Evolutionary conservation across 2,888 invertebrate genomes (phyloP), one percentile per base, ranked within the genome.

Genomic region (Eumacrocentrus americanus): DNA sequence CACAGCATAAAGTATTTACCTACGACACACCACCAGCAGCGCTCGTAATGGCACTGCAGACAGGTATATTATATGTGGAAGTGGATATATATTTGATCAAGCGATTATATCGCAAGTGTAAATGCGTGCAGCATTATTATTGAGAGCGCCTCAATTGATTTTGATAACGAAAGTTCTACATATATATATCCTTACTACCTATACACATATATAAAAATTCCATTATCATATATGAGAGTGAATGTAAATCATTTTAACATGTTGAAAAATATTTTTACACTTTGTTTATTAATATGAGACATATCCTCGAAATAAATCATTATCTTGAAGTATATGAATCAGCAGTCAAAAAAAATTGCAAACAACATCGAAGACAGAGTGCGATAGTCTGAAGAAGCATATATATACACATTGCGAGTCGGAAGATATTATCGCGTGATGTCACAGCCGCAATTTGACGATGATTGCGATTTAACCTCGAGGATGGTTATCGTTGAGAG

Each of bases 381-480:
- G n/a, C n/a, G n/a, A n/a, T n/a, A n/a, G n/a, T 25, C 37, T 4
- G n/a, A 38, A 40, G 18, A 55, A 46, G n/a, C 34, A 11, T 54
- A 5, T 11, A 44, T 29, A 29, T 56, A 20, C 35, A 38, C 29
- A 18, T 29, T 50, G 25, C 29, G 18, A 16, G 20, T 46, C 22
- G 22, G 6, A 52, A 37, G 52, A 37, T 52, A 52, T 34, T 25
- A 57, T 52, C 52, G 52, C 58, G 46, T 58, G 58, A 58, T 58
- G 58, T 58, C 58, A 58, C 58, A 58, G 47, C 38, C 20, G 57
- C 40, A 55, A 52, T 42, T 47, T 18, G 46, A 59, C 35, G 58
- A 44, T 52, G 44, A 53, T 52, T 59, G 40, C 62, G 56, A 58
- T 58, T 58, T 58, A 58, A 58, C 58, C 44, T 42, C 51, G 51